Evolutionary conservation across 35 echinoderm and acorn worm species (phyloP), one percentile per base, ranked within the genome.

Genomic region (Antedon bifida): DNA sequence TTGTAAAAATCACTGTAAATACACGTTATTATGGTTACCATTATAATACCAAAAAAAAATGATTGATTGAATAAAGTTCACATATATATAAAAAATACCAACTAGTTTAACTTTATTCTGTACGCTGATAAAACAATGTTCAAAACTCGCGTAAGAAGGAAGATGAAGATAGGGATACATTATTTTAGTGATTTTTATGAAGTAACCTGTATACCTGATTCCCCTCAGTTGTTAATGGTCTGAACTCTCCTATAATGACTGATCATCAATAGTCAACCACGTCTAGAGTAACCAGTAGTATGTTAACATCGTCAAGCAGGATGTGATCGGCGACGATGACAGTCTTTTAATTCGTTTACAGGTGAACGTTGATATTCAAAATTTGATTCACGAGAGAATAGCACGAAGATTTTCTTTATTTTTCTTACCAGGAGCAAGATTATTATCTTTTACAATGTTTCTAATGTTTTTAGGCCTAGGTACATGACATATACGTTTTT

Each of bases 261-360:
- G 13, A 29, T 91, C 90, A 83, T 80, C 77, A 28, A 56, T 35
- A 2, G n/a, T 83, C 29, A 91, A 75, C 90, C 90, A 91, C 3
- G 90, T 87, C 36, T 92, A n/a, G 86, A 4, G 86, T 87, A 19
- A 92, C 16, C 38, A 79, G 76, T 19, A 88, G 31, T 39, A 82
- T 55, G 46, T 91, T 86, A 81, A 85, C 34, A 33, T 88, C 55
- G 31, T 46, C 13, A 29, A 88, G 34, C 5, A 79, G n/a, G 1
- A 92, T 30, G 39, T 88, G 83, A n/a, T 88, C 86, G 34, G 74
- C 87, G 12, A 88, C 26, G 9, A 36, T 33, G 36, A 39, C 34
- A 5, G 86, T 73, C 35, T 92, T n/a, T n/a, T 92, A 55, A 87
- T 87, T 13, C 89, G n/a, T 33, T 81, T 30, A 8, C 84, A 90